Base-by-base conservation (phyloP, 2,113 vertebrate genomes). In the Marmota monax region DNA sequence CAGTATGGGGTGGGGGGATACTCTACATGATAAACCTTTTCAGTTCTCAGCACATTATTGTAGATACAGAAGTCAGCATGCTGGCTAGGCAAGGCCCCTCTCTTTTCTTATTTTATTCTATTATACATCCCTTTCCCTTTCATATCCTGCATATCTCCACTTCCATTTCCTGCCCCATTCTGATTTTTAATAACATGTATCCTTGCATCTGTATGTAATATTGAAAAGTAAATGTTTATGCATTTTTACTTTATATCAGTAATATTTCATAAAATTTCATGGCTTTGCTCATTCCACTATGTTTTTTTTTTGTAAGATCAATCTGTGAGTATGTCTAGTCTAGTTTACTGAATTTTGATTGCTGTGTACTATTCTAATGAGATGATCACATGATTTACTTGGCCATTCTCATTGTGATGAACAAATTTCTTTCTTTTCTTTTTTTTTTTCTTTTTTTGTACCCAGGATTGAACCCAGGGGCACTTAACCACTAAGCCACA, bases 151-250 rank as follows among this genome's bases (percentile, higher is more conserved):
- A 78, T 1, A 42, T 20, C 14, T 12, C 25, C 17, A 42, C 48
- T 69, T 70, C 27, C 42, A 63, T 53, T 39, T 82, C 23, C 72
- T 88, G 8, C 58, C 42, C 8, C 39, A 63, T 72, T 61, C 67
- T 86, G 84, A 80, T 65, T 20, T 45, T 51, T 72, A 73, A 48
- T 25, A 27, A 56, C 20, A 45, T 72, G 32, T 23, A 18, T 69
- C 34, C 3, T 82, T 90, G 11, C 9, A 22, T 56, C 74, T 79
- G 17, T 73, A 48, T 63, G 5, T 76, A 79, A 67, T 48, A 39
- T 8, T 45, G 13, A 93, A 95, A 95, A 72, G 84, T 90, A 93
- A 56, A 67, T 42, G 25, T 65, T 88, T 34, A 76, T 73, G 4
- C 22, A 69, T 17, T 84, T 84, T 70, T 94, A 58, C 82, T 63